Conservation (phyloP, 2,113 vertebrate genomes). For the Proterorhinus semilunaris region DNA sequence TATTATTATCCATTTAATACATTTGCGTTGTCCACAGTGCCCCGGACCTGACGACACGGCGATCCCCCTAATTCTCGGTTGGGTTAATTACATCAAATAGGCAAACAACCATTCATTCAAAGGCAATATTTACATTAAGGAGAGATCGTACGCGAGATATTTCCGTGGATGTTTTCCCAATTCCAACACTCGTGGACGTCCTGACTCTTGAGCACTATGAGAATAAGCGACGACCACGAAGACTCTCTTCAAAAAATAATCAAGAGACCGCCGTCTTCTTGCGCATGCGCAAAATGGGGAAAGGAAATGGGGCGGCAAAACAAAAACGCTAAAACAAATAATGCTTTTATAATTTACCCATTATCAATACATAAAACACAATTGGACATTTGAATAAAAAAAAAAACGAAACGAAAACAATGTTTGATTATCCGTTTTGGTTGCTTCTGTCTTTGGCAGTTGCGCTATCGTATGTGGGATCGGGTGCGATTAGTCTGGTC, state of each 20-base stretch:
- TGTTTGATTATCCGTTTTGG: neutral
- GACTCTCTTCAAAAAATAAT: constrained; percentile 22
- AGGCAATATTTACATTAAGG: neutral
- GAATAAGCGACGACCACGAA: no score
- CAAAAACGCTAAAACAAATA: no score
- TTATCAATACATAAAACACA: no score
- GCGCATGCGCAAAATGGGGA: constrained; percentile 3
- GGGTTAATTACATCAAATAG: neutral
- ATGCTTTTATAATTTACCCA: no score
- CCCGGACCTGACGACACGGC: no score
- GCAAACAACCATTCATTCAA: neutral
- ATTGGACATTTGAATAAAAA: no score
- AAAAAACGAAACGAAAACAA: neutral
- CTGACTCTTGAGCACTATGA: no score
- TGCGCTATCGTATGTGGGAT: neutral
- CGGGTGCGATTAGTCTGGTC: constrained; percentile 37
- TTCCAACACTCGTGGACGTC: no score
- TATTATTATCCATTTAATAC: no score
- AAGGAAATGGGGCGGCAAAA: no score
- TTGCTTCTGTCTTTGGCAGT: neutral
- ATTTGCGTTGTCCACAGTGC: no score
- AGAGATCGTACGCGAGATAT: neutral
- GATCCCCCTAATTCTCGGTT: neutral
- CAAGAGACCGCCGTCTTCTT: constrained; percentile 7
- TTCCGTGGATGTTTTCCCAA: neutral